Evolutionary conservation across 2,888 invertebrate species (phyloP).

Genomic region (Pegoplata infirma): DNA sequence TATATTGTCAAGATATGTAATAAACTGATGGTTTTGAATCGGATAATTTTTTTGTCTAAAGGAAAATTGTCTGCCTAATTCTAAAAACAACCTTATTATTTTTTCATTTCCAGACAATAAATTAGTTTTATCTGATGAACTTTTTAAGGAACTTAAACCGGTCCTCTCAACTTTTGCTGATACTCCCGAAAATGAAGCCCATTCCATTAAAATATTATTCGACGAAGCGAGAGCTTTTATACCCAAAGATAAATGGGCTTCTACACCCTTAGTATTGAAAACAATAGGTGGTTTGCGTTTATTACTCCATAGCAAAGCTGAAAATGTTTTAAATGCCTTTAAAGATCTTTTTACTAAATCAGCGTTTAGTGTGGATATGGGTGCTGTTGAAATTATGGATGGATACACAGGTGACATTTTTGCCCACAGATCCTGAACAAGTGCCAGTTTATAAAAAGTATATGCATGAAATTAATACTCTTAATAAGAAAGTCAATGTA

Average conservation of each 20-base stretch:
- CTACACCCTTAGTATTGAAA: conserved; percentile 90
- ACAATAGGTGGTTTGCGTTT: conserved; percentile 95
- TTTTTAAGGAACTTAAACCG: conserved; percentile 91
- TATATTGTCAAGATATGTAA: conserved; percentile 94
- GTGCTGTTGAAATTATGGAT: conserved; percentile 94
- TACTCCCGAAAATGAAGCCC: conserved; percentile 87
- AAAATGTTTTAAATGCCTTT: conserved; percentile 85
- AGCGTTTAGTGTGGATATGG: conserved; percentile 85
- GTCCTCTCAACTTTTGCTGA: conserved; percentile 93
- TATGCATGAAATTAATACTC: conserved; percentile 76
- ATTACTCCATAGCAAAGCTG: conserved; percentile 83
- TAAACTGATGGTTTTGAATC: conserved; percentile 98
- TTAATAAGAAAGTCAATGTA: conserved; percentile 74
- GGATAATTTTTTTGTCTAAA: too few species aligned
- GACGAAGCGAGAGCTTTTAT: conserved; percentile 88
- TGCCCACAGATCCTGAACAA: conserved; percentile 78
- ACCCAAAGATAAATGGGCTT: conserved; percentile 85
- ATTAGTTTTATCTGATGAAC: conserved; percentile 88
- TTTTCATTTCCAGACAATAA: conserved; percentile 79
- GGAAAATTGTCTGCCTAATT: too few species aligned
- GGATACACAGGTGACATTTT: conserved; percentile 86
- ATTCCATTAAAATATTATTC: conserved; percentile 85
- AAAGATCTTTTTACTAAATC: conserved; percentile 82
- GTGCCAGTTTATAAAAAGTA: conserved; percentile 75
- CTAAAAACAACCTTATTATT: too few species aligned